Evolutionary conservation across 2,888 invertebrate species (phyloP).

Genomic region (Pachliopta kotzebuea): DNA sequence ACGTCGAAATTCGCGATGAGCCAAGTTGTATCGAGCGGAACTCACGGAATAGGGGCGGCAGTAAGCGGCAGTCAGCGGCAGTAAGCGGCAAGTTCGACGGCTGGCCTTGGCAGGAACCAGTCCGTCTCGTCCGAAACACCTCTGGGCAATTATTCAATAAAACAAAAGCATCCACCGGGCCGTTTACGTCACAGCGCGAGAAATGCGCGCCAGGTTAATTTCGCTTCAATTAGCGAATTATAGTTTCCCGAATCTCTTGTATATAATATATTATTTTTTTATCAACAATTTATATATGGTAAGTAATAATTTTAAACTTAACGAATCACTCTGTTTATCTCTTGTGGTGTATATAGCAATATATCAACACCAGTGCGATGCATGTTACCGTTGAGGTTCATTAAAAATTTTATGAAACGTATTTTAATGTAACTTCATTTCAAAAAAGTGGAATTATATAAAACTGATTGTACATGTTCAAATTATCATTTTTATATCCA

Average conservation of each 20-base stretch:
- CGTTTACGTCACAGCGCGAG: constrained; percentile 65
- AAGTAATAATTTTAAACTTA: too few relatives aligned
- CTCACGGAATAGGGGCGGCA: constrained; percentile 54
- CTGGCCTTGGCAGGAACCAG: constrained; percentile 78
- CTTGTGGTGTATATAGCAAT: too few relatives aligned
- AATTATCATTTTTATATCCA: too few relatives aligned
- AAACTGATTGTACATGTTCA: too few relatives aligned
- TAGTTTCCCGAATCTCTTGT: constrained; percentile 33
- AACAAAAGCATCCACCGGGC: constrained; percentile 72
- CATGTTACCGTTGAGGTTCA: too few relatives aligned
- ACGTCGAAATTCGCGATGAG: constrained; percentile 41
- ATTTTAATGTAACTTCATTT: too few relatives aligned
- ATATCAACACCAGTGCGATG: not conserved
- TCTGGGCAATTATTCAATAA: constrained; percentile 79
- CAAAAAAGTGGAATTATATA: too few relatives aligned
- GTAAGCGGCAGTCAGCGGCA: constrained; percentile 53
- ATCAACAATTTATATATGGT: not conserved
- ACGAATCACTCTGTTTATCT: too few relatives aligned
- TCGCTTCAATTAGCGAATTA: constrained; percentile 50
- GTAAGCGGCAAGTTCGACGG: constrained; percentile 70
- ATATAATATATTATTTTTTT: too few relatives aligned
- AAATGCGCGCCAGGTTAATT: constrained; percentile 63
- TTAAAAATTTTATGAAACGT: too few relatives aligned
- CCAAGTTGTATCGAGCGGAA: constrained; percentile 29
- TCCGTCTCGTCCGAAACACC: constrained; percentile 76